Conservation (phyloP, 2,888 invertebrate species). For the Dynastes maya region DNA sequence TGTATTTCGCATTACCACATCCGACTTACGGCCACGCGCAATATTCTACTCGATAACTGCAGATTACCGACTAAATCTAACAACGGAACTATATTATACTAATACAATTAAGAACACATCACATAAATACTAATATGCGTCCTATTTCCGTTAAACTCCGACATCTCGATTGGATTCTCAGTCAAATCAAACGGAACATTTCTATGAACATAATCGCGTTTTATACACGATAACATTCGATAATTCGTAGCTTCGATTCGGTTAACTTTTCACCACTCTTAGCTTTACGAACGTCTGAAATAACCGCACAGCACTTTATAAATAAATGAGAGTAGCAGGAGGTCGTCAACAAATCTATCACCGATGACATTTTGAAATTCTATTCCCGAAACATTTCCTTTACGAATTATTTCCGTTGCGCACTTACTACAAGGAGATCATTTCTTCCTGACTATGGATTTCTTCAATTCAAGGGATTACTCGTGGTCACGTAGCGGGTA, state of each 20-base stretch:
- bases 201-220: constrained; percentile 27
- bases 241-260: constrained; percentile 2
- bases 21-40: constrained; percentile 35
- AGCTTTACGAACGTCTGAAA: constrained; percentile 17
- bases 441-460: background rate
- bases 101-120: constrained; percentile 37
- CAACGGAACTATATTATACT: constrained; percentile 10
- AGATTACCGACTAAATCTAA: constrained; percentile 18
- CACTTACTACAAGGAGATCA: background rate
- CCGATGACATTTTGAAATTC: constrained; percentile 40
- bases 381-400: constrained; percentile 36
- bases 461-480: background rate
- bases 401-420: background rate
- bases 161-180: constrained; percentile 13
- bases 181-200: constrained; percentile 29
- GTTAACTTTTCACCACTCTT: constrained; percentile 6
- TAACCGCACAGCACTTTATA: constrained; percentile 35
- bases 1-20: constrained; percentile 77
- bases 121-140: constrained; percentile 30
- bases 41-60: constrained; percentile 37
- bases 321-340: constrained; percentile 28
- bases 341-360: constrained; percentile 38
- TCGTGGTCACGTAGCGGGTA: background rate
- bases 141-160: constrained; percentile 22
- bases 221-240: constrained; percentile 27